Evolutionary conservation across 2,888 invertebrate species (phyloP), one percentile per base, ranked within the genome.

Genomic region (Scotopteryx bipunctaria): DNA sequence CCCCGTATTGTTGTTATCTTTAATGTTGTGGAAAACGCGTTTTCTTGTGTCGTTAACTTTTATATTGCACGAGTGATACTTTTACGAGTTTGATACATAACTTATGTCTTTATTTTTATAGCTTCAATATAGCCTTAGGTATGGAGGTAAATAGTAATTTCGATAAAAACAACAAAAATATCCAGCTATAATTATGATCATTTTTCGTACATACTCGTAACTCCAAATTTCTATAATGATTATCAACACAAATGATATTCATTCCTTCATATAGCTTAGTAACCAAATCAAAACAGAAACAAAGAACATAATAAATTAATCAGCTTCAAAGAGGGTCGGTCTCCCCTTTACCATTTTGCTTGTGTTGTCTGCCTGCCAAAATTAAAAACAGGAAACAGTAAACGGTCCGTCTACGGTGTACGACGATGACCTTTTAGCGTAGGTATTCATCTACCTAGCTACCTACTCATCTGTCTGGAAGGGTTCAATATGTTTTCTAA

Each of bases 1-100:
- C 88, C 86, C 86, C 89, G 86, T 90, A 90, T 90, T 89, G 88
- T 87, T 88, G 86, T 91, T 91, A 91, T 90, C 90, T 91, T 90
- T 91, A 91, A 91, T 91, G 90, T 88, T 86, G 87, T 90, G 91
- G 90, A 91, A 91, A 91, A 91, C 90, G 91, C 89, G 88, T 90
- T 90, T 90, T 90, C 90, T 90, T 90, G 89, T 89, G 90, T 89
- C 90, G 90, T 90, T 90, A 90, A 90, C 90, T 89, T 91, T 90
- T 90, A 90, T 90, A 89, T 90, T 89, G 90, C 88, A 88, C 84
- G 82, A 88, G 86, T 88, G 87, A 90, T 89, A 89, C 90, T 86
- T 88, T 87, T 86, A 85, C 85, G 82, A 80, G 83, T 82, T 83
- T 81, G 83, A 83, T 87, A 87, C 84, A 88, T 89, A 86, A 86